Conservation (phyloP, 2,888 invertebrate genomes). For the Eupithecia dodoneata region DNA sequence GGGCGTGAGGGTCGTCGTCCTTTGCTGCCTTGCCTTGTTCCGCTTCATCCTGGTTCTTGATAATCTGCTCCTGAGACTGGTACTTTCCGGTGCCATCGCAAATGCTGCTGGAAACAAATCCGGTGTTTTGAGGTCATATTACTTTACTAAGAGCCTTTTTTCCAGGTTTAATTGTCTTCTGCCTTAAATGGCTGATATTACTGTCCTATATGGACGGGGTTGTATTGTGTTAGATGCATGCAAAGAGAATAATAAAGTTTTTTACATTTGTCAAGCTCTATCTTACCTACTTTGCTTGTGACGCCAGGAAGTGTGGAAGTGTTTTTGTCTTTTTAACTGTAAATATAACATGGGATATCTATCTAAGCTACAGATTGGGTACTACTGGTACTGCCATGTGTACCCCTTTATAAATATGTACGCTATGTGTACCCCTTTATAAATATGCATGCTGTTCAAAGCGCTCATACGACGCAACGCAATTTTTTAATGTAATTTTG, state of each 20-base stretch:
- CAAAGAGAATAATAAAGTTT: too few species aligned
- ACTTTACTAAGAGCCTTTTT: not conserved
- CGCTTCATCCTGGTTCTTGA: conserved; percentile 57
- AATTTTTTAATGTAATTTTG: too few species aligned
- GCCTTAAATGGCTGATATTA: not conserved
- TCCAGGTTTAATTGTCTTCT: not conserved
- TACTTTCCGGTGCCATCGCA: conserved; percentile 79
- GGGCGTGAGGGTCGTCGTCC: conserved; percentile 65
- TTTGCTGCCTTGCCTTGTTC: conserved; percentile 50
- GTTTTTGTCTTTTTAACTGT: not conserved
- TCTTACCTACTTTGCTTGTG: not conserved
- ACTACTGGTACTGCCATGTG: too few species aligned
- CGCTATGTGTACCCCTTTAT: too few species aligned
- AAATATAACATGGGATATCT: not conserved
- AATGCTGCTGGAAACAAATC: conserved; percentile 62
- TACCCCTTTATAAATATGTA: too few species aligned
- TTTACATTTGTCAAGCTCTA: not conserved
- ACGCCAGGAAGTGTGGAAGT: not conserved
- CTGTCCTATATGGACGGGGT: not conserved
- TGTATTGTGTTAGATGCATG: not conserved
- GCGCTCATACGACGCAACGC: too few species aligned
- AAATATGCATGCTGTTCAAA: too few species aligned
- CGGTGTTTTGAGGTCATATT: not conserved
- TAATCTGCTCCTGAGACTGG: conserved; percentile 73
- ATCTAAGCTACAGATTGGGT: not conserved